These are phyloP conservation scores for Drosophila parthenogenetica DNA, from an alignment of 2,888 invertebrate genomes.

Conservation along the genomic window DNA sequence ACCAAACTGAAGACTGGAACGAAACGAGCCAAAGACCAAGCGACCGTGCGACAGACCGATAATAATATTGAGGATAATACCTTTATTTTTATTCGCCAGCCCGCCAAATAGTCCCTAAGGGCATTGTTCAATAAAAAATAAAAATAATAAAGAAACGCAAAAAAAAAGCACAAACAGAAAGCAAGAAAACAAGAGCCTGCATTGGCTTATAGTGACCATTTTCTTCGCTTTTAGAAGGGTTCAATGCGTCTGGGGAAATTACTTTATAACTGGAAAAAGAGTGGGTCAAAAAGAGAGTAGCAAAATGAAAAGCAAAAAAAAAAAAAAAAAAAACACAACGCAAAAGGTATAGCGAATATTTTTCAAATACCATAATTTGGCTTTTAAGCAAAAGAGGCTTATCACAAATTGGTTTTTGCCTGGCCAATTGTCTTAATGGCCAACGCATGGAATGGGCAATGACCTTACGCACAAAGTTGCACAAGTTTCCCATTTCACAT, in stretches of 20 bases:
- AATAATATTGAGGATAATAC: slow-evolving; percentile 82
- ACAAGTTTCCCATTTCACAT: slow-evolving; percentile 41
- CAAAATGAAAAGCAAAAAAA: neutral
- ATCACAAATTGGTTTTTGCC: slow-evolving; percentile 79
- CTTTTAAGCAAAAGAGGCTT: slow-evolving; percentile 80
- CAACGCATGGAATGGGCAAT: slow-evolving; percentile 54
- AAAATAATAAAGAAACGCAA: slow-evolving; percentile 28
- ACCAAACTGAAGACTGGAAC: slow-evolving; percentile 5
- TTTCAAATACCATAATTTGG: slow-evolving; percentile 77
- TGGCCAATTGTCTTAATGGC: slow-evolving; percentile 78
- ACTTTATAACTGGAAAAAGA: slow-evolving; percentile 59
- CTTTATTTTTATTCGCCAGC: slow-evolving; percentile 75
- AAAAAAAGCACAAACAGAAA: slow-evolving; percentile 4
- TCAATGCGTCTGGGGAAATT: slow-evolving; percentile 78
- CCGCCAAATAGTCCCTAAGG: slow-evolving; percentile 74
- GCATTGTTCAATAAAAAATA: slow-evolving; percentile 75
- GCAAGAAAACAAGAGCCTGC: slow-evolving; percentile 33
- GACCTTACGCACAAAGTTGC: slow-evolving; percentile 45
- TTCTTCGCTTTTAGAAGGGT: slow-evolving; percentile 65
- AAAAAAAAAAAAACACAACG: neutral
- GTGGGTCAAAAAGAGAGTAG: slow-evolving; percentile 13
- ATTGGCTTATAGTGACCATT: slow-evolving; percentile 59
- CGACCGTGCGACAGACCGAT: slow-evolving; percentile 40
- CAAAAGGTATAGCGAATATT: slow-evolving; percentile 53
- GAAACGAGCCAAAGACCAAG: slow-evolving; percentile 4